Evolutionary conservation across 2,797 vertebrate genomes (phyloP).

Genomic region (Lepidocolaptes lacrymiger): DNA sequence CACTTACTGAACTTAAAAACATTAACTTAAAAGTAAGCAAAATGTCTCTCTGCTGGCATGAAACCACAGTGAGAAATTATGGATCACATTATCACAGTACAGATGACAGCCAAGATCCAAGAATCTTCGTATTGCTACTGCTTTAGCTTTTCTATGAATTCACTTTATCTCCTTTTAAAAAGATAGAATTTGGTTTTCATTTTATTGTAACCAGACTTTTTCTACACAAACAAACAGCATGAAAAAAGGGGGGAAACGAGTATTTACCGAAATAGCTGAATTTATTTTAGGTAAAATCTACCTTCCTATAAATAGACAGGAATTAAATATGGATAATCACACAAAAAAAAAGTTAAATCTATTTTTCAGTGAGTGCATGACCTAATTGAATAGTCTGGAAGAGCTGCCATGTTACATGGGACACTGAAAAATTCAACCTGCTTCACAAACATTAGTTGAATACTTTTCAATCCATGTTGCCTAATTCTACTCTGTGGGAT

Average conservation of each 20-base stretch:
- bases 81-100: neutral
- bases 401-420: neutral
- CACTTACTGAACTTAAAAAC: neutral
- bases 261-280: neutral
- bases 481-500: neutral
- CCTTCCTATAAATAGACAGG: neutral
- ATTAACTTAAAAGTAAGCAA: neutral
- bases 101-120: neutral
- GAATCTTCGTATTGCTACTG: neutral
- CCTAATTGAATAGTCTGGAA: neutral
- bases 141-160: neutral
- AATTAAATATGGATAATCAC: neutral
- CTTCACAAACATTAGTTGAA: neutral
- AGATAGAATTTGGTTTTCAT: neutral
- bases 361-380: neutral
- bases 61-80: neutral
- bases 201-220: neutral
- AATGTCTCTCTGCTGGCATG: neutral
- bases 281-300: neutral
- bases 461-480: neutral
- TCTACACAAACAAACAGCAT: neutral
- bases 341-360: neutral
- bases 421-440: neutral
- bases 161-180: neutral
- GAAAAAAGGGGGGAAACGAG: rapidly evolving